These are phyloP conservation scores for Acronicta psi DNA, from an alignment of 2,888 invertebrate genomes.

Conservation along the genomic window DNA sequence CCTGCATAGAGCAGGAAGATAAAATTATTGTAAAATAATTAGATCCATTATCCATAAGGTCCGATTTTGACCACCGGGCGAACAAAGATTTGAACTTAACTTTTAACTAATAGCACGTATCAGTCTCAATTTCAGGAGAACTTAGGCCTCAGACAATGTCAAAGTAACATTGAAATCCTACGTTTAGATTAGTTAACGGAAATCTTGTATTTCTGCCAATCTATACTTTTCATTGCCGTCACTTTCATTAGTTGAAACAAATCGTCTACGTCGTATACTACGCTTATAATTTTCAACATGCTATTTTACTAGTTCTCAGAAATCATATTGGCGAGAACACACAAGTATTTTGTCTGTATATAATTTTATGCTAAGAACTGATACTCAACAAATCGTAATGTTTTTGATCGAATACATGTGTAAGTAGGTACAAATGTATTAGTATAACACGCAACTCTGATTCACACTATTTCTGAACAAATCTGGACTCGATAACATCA, in stretches of 20 bases:
- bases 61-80: too few relatives aligned
- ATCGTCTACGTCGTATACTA: slow-evolving; percentile 9
- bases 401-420: slow-evolving; percentile 11
- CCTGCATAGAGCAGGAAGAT: too few relatives aligned
- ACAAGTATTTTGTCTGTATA: slow-evolving; percentile 39
- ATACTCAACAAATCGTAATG: slow-evolving; percentile 35
- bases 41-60: too few relatives aligned
- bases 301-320: slow-evolving; percentile 28
- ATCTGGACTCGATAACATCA: neutral
- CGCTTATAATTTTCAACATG: slow-evolving; percentile 23
- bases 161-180: too few relatives aligned
- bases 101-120: too few relatives aligned
- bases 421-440: slow-evolving; percentile 1
- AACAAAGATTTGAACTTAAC: too few relatives aligned
- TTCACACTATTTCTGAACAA: neutral
- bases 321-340: slow-evolving; percentile 36
- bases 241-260: slow-evolving; percentile 12
- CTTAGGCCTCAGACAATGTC: too few relatives aligned
- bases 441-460: slow-evolving; percentile 1
- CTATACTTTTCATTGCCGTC: too few relatives aligned
- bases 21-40: too few relatives aligned
- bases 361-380: slow-evolving; percentile 37
- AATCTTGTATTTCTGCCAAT: too few relatives aligned
- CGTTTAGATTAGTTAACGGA: too few relatives aligned
- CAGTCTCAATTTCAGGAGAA: too few relatives aligned